Base-by-base conservation (phyloP, 2,113 vertebrate genomes). In the Furnarius figulus region DNA sequence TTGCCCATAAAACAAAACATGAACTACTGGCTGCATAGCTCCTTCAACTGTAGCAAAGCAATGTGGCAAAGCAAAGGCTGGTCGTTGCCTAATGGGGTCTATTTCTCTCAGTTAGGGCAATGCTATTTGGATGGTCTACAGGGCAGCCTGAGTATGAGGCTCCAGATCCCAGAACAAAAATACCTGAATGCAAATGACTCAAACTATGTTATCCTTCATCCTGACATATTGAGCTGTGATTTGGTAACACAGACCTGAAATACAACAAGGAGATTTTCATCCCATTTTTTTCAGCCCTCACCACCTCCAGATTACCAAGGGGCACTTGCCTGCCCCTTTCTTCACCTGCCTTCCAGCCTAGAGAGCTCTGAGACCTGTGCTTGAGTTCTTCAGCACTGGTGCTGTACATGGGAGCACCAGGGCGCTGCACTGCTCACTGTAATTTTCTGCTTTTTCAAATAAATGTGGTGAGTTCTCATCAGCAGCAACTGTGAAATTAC, bases 201-300 rank as follows among this genome's bases (percentile, higher is more conserved):
- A 73, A 84, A 76, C 58, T 82, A 52, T 13, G n/a, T 93, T 85
- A 68, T 89, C 74, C 80, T 93, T 95, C 74, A 25, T 59, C 82
- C 88, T 93, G 79, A 81, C 72, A 58, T 49, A 52, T 2, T 72
- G 67, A 74, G 74, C 76, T 91, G 86, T 44, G 80, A 56, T 72
- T 93, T 85, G 71, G 66, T 91, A 50, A 63, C 18, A 23, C 50
- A 55, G 77, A 92, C 67, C n/a, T 91, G 79, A 78, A 95, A 93
- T 81, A 53, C 12, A 90, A 42, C 37, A 61, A 66, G 35, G 58
- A 47, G 6, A 2, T 67, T 76, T 93, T 46, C n/a, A 37, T 46
- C 17, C 42, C 10, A 3, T 74, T 62, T 83, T 78, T 79, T 85
- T 37, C 73, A 79, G 17, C 23, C n/a, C 17, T 66, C 17, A 13